phyloP scores from a whole-genome alignment of 1,140 invertebrate genomes.

The Calosoma granatense region DNA sequence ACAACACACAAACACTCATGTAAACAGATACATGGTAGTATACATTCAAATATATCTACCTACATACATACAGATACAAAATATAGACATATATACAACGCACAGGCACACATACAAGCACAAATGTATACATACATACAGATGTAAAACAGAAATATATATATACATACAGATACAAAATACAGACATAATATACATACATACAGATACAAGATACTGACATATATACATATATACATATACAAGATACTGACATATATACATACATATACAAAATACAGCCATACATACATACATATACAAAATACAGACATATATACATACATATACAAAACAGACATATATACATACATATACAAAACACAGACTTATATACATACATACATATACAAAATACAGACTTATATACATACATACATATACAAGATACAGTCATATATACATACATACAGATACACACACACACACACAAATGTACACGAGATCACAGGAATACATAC shows the following conservation, averaged over 20 bases:
- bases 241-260: no score
- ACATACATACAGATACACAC: conserved; percentile 25
- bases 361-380: neutral
- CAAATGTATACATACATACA: no score
- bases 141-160: no score
- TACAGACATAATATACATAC: neutral
- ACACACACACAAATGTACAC: conserved; percentile 35
- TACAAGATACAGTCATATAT: neutral
- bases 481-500: conserved; percentile 35
- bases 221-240: no score
- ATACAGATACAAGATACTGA: neutral
- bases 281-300: no score
- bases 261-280: no score
- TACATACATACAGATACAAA: no score
- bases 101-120: no score
- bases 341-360: neutral
- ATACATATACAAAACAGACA: neutral
- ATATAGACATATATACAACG: no score
- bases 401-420: neutral
- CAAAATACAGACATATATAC: neutral
- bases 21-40: no score
- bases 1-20: no score
- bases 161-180: neutral
- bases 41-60: no score
- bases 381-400: neutral